Evolutionary conservation across 1,140 invertebrate genomes (phyloP).

Genomic region (Olivierus martensii): DNA sequence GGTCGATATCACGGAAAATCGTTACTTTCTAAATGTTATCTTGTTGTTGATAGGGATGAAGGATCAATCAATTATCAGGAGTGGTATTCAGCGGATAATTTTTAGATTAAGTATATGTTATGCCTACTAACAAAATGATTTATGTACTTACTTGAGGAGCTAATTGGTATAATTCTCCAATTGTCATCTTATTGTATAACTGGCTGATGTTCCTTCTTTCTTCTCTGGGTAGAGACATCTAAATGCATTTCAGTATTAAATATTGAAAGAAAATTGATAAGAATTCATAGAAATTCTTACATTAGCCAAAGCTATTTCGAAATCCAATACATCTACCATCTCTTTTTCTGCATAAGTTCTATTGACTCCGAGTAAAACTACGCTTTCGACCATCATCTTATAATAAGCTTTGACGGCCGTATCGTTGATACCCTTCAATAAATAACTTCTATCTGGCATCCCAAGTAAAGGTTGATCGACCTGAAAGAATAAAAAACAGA

Average conservation of each 20-base stretch:
- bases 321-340: constrained; percentile 65
- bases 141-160: constrained; percentile 39
- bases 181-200: constrained; percentile 79
- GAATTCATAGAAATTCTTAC: constrained; percentile 39
- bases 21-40: no score
- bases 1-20: no score
- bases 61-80: no score
- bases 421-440: constrained; percentile 47
- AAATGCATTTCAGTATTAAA: neutral
- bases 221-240: constrained; percentile 79
- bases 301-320: constrained; percentile 90
- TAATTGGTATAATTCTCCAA: constrained; percentile 52
- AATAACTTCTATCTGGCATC: constrained; percentile 66
- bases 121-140: no score
- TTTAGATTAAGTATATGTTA: no score
- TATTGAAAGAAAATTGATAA: no score
- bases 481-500: constrained; percentile 34
- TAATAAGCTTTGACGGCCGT: constrained; percentile 33
- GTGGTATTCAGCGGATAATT: no score
- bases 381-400: constrained; percentile 50
- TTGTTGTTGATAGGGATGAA: no score
- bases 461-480: constrained; percentile 83
- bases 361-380: constrained; percentile 70
- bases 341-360: constrained; percentile 52
- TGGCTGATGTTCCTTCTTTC: constrained; percentile 79